Percentiles rank a stretch among this genome's conserved stretches.
Evolutionary conservation across 1,140 invertebrate species (phyloP).

Genomic region (Macrocentrus cingulum): DNA sequence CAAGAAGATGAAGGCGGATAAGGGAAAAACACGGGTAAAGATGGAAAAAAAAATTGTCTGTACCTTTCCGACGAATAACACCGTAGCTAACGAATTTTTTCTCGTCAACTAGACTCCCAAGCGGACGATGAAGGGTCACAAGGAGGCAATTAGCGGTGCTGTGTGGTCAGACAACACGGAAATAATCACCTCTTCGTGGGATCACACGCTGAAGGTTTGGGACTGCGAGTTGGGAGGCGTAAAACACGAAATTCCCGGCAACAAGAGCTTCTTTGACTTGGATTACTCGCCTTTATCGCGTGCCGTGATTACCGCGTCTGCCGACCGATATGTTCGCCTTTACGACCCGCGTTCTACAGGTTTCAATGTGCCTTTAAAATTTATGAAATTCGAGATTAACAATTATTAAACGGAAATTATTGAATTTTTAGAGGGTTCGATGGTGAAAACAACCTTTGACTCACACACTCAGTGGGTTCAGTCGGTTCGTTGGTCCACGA

Average conservation of each 20-base stretch:
- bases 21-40: slow-evolving; percentile 48
- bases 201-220: slow-evolving; percentile 95
- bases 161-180: slow-evolving; percentile 78
- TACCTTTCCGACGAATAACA: neutral
- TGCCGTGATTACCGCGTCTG: slow-evolving; percentile 80
- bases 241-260: slow-evolving; percentile 79
- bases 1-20: slow-evolving; percentile 55
- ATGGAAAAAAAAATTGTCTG: slow-evolving; percentile 9
- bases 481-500: slow-evolving; percentile 86
- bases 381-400: neutral
- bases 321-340: slow-evolving; percentile 85
- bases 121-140: slow-evolving; percentile 88
- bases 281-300: slow-evolving; percentile 79
- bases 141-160: slow-evolving; percentile 83
- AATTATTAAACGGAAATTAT: slow-evolving; percentile 10
- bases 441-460: slow-evolving; percentile 85
- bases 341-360: slow-evolving; percentile 89
- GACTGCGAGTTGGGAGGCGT: slow-evolving; percentile 83
- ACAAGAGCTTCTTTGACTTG: slow-evolving; percentile 89
- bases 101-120: slow-evolving; percentile 71
- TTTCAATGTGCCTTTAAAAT: slow-evolving; percentile 45
- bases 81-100: neutral
- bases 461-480: slow-evolving; percentile 93
- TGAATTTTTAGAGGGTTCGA: slow-evolving; percentile 69
- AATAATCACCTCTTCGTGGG: slow-evolving; percentile 88